These are phyloP conservation scores for Eupithecia subfuscata DNA, from an alignment of 2,888 invertebrate genomes.

Conservation along the genomic window DNA sequence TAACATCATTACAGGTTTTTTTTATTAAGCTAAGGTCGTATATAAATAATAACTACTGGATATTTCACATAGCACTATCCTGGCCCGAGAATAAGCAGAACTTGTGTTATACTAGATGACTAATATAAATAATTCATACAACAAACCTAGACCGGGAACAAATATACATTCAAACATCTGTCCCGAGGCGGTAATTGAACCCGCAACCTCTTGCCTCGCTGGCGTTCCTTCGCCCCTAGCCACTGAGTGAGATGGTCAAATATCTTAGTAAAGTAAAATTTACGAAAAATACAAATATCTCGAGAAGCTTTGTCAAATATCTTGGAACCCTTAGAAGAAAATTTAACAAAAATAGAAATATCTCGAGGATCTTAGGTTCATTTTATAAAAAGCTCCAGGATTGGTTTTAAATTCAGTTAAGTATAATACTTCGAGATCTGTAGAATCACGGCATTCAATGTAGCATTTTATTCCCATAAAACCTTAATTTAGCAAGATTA, in stretches of 20 bases:
- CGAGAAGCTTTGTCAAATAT: neutral
- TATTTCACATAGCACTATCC: too few relatives aligned
- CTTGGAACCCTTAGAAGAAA: neutral
- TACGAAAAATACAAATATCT: neutral
- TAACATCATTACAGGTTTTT: too few relatives aligned
- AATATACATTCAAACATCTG: neutral
- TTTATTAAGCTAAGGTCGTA: too few relatives aligned
- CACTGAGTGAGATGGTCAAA: neutral
- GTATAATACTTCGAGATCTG: neutral
- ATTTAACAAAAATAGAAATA: neutral
- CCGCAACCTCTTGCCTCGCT: neutral
- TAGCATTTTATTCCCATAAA: constrained; percentile 17
- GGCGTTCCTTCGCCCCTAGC: neutral
- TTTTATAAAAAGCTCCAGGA: neutral
- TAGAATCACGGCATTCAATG: constrained; percentile 3
- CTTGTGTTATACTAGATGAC: too few relatives aligned
- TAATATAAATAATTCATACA: too few relatives aligned
- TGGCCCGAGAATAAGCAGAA: too few relatives aligned
- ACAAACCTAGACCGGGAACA: too few relatives aligned
- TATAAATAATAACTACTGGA: too few relatives aligned
- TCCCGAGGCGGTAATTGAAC: neutral
- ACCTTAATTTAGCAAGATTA: constrained; percentile 38
- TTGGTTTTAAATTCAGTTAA: neutral
- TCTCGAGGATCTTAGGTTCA: neutral
- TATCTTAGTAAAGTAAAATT: neutral